phyloP scores from a whole-genome alignment of 2,888 invertebrate species.

The Lypha dubia region DNA sequence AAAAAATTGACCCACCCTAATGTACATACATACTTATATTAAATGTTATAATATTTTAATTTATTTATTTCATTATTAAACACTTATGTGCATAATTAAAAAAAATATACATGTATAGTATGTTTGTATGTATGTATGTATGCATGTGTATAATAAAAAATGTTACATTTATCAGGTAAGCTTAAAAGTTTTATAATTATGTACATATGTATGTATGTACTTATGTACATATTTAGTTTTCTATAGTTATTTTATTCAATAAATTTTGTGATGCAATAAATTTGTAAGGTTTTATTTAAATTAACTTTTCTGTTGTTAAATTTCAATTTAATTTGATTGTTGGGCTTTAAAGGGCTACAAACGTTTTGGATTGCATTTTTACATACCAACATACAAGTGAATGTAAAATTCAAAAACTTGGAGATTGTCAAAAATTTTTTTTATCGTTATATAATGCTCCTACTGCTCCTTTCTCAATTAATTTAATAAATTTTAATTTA shows the following conservation, averaged over 20 bases:
- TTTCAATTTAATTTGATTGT: constrained; percentile 21
- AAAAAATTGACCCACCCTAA: no score
- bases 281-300: constrained; percentile 21
- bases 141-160: constrained; percentile 40
- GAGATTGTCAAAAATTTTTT: constrained; percentile 62
- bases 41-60: constrained; percentile 36
- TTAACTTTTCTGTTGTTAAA: constrained; percentile 29
- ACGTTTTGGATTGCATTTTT: constrained; percentile 34
- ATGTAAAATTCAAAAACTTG: constrained; percentile 45
- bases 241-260: constrained; percentile 28
- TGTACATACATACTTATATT: constrained; percentile 60
- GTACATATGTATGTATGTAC: no score
- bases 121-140: not conserved
- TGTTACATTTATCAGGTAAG: constrained; percentile 68
- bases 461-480: not conserved
- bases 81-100: constrained; percentile 45
- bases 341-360: constrained; percentile 67
- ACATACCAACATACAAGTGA: not conserved
- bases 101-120: constrained; percentile 28
- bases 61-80: constrained; percentile 21
- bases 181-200: constrained; percentile 21
- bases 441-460: constrained; percentile 31
- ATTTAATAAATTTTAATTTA: not conserved
- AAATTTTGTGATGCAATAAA: constrained; percentile 54
- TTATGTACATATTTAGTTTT: constrained; percentile 35